phyloP scores from a whole-genome alignment of 2,113 vertebrate genomes.

The Choloepus hoffmanni region DNA sequence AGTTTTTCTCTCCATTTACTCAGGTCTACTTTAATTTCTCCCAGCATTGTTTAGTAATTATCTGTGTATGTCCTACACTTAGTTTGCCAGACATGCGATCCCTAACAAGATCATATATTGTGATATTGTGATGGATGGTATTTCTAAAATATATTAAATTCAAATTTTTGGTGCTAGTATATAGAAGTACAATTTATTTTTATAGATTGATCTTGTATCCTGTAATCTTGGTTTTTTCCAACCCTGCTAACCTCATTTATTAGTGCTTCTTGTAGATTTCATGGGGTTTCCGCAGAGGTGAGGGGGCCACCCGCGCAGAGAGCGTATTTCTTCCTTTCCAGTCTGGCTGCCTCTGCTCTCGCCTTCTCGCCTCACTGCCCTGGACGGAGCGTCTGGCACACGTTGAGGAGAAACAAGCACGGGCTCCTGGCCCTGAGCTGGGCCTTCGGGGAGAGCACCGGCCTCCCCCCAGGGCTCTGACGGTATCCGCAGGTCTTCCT shows the following conservation, averaged over 20 bases:
- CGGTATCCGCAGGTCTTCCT: too few species aligned
- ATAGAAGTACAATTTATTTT: not conserved
- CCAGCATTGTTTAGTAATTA: not conserved
- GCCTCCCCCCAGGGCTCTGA: too few species aligned
- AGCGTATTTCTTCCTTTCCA: too few species aligned
- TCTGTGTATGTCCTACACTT: not conserved
- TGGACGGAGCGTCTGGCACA: not conserved
- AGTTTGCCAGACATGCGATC: not conserved
- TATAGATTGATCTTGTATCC: not conserved
- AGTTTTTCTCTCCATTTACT: not conserved
- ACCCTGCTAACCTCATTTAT: not conserved
- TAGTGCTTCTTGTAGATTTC: not conserved
- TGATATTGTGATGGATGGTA: not conserved
- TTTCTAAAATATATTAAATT: not conserved
- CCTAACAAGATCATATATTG: not conserved
- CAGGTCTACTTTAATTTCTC: not conserved
- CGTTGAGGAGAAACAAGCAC: not conserved
- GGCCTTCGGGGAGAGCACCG: too few species aligned
- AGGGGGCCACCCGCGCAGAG: too few species aligned
- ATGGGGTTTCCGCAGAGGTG: not conserved
- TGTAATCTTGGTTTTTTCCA: not conserved
- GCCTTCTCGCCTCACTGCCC: not conserved
- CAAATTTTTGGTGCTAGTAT: not conserved
- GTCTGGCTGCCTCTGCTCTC: not conserved
- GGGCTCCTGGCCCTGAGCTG: not conserved